Evolutionary conservation across 1,140 invertebrate genomes (phyloP), one percentile per base, ranked within the genome.

Genomic region (Dreissena rostriformis): DNA sequence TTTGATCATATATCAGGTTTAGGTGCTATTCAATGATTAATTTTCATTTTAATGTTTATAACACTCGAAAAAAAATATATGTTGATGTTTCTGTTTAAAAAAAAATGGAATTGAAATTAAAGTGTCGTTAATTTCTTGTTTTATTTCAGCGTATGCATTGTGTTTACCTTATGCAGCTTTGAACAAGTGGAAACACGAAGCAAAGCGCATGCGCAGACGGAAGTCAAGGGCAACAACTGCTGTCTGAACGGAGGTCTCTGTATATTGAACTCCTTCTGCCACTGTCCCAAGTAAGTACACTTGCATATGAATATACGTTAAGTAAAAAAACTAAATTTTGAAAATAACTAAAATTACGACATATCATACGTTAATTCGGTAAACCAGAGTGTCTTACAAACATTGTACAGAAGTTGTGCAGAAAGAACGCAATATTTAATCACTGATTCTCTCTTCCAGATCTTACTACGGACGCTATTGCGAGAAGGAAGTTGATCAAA

Each of bases 221-320:
- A 39, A 39, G 39, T 39, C 8, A 39, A 39, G 39, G 39, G 39
- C 39, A 39, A 63, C 7, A 70, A 51, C 28, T 80, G 77, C 71
- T 80, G 77, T 63, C 24, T 68, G 8, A 80, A 80, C 49, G 77
- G 51, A n/a, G 77, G 77, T 15, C 6, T 70, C 0, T 80, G 77
- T 22, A 80, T 80, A 12, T 70, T 80, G 77, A 80, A 80, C 49
- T 22, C 77, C 28, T 80, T 80, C 77, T 80, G 77, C 71, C 77
- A 80, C 65, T 80, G 77, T 28, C 68, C 68, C 68, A 70, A 71
- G 77, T 80, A 71, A 70, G 77, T 61, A 70, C 1, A 26, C 29
- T 24, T 53, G 10, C 52, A 73, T 29, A 49, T 19, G n/a, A 15
- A 26, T n/a, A 73, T 19, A 6, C 19, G 19, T 51, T n/a, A 22